Evolutionary conservation across 1,140 invertebrate species (phyloP), one percentile per base, ranked within the genome.

Genomic region (Aphaenogaster rudis): DNA sequence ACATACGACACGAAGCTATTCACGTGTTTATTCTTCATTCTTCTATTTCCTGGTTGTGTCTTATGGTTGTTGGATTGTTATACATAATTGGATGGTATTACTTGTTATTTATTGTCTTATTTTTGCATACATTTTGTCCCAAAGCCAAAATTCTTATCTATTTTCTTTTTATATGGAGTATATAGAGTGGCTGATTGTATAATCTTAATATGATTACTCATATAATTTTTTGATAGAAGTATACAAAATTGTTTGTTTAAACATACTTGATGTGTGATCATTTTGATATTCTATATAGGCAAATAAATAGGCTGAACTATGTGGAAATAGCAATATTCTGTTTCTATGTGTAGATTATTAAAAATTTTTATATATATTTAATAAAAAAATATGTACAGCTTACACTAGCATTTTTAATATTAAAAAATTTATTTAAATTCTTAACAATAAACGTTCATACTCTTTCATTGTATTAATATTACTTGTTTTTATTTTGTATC

Each of bases 71-170:
- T 42, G 15, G 28, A 33, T 39, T 67, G 28, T 72, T 39, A 39
- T n/a, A 48, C 4, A n/a, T 79, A 15, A 5, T 5, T 11, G 13
- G 21, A 50, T 28, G 13, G 33, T 33, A 3, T 48, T 63, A 39
- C 2, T 50, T 15, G 0, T 54, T 59, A 39, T 71, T 81, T 69
- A 63, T 78, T 59, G 39, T 50, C 21, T 39, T 54, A 8, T 79
- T 72, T 67, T 57, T 36, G 3, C 15, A 45, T 59, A 21, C n/a
- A 48, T 64, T 86, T 77, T 76, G n/a, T 64, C 4, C 21, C 7
- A 15, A 7, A 84, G 39, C 2, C 11, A 15, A 42, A 13, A 17
- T 33, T 82, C 0, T 3, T 59, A 42, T 48, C 6, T 0, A 48
- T 66, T 6, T 64, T 78, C 0, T 15, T 9, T 39, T 17, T 45